Percentiles rank a stretch among this genome's conserved stretches.
Conservation (phyloP, 2,888 invertebrate genomes). For the Phengaris alcon region DNA sequence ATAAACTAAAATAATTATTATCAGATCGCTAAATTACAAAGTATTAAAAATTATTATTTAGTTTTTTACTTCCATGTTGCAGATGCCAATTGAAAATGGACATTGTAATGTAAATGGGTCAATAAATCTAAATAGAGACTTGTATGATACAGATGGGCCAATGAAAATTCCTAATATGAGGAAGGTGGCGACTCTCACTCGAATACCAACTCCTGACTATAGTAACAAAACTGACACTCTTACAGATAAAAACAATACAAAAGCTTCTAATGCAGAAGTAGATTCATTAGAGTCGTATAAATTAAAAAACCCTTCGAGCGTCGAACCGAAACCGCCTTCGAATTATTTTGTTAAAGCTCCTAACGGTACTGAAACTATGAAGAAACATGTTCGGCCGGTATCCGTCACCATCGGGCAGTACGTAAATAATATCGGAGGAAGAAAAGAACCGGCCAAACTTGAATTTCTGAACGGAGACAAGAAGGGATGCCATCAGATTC, state of each 20-base stretch:
- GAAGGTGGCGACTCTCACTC: constrained; percentile 58
- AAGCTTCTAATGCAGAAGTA: constrained; percentile 83
- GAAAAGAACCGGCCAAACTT: constrained; percentile 84
- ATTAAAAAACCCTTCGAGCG: constrained; percentile 81
- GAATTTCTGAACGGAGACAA: constrained; percentile 81
- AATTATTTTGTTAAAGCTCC: constrained; percentile 83
- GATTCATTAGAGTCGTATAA: constrained; percentile 88
- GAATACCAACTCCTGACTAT: constrained; percentile 69
- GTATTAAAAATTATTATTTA: too few relatives aligned
- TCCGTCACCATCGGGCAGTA: constrained; percentile 86
- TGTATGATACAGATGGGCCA: constrained; percentile 47
- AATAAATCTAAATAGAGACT: constrained; percentile 47
- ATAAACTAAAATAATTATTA: too few relatives aligned
- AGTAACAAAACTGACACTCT: constrained; percentile 50
- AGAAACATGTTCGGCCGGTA: constrained; percentile 80
- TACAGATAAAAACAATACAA: constrained; percentile 47
- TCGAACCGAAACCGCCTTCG: constrained; percentile 83
- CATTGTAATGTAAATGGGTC: constrained; percentile 60
- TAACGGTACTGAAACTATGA: constrained; percentile 78
- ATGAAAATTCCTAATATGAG: constrained; percentile 52
- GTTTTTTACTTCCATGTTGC: constrained; percentile 40
- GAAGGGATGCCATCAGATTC: constrained; percentile 56
- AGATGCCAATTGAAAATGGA: constrained; percentile 65
- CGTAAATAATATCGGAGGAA: constrained; percentile 72
- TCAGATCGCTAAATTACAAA: too few relatives aligned